Evolutionary conservation across 2,888 invertebrate genomes (phyloP).

Genomic region (Aromia moschata): DNA sequence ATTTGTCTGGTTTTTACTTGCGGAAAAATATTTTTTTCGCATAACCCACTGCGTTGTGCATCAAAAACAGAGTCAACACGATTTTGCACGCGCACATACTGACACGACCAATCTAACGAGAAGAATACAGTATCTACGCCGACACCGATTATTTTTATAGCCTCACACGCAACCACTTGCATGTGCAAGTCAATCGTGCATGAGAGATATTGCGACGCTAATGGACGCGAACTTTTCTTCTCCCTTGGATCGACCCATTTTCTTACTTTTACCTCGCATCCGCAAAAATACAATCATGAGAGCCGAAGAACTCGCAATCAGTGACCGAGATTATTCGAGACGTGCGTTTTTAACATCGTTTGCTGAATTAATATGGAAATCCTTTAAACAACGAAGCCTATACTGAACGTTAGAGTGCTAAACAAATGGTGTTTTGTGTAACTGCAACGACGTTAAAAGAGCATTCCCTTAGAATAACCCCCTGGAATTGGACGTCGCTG

Average conservation of each 20-base stretch:
- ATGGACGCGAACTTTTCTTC: slow-evolving; percentile 29
- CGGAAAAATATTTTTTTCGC: slow-evolving; percentile 10
- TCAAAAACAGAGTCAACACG: slow-evolving; percentile 30
- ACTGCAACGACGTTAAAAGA: no score
- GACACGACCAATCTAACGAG: slow-evolving; percentile 4
- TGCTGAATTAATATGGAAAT: not conserved
- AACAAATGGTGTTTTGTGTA: no score
- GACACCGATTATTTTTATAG: slow-evolving; percentile 37
- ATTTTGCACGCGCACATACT: slow-evolving; percentile 29
- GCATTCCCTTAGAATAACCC: no score
- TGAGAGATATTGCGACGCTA: slow-evolving; percentile 17
- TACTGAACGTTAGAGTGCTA: no score
- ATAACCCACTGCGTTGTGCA: slow-evolving; percentile 18
- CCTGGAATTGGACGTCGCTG: no score
- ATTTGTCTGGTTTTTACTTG: slow-evolving; percentile 33
- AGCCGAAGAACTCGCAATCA: slow-evolving; percentile 22
- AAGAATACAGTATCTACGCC: slow-evolving; percentile 28
- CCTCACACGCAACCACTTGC: slow-evolving; percentile 35
- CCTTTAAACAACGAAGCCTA: not conserved
- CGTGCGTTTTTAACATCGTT: not conserved
- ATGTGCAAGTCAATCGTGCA: slow-evolving; percentile 37
- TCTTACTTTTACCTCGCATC: slow-evolving; percentile 34
- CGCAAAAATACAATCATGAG: slow-evolving; percentile 25
- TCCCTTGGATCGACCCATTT: slow-evolving; percentile 34
- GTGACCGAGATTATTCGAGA: slow-evolving; percentile 2